These are phyloP conservation scores for Apistogramma diplotaenia DNA, from an alignment of 2,113 vertebrate species.

Conservation along the genomic window DNA sequence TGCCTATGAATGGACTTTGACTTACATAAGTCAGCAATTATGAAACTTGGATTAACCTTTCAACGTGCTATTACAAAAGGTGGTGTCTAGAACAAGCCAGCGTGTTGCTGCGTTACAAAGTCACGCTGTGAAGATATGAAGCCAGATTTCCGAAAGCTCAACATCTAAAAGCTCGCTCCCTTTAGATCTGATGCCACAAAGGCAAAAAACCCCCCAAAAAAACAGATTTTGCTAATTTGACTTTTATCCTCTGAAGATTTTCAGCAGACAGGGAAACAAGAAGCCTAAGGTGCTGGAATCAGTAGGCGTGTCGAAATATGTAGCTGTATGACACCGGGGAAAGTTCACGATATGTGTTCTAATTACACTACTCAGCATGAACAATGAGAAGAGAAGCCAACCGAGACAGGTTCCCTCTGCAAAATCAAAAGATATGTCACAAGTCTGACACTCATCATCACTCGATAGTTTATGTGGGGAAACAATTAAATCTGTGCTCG, in stretches of 20 bases:
- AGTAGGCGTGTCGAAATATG: slow-evolving; percentile 9
- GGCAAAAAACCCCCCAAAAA: neutral
- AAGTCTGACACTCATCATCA: slow-evolving; percentile 21
- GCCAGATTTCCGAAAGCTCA: neutral
- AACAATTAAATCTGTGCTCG: slow-evolving; percentile 6
- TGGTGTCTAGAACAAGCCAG: neutral
- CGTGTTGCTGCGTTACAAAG: neutral
- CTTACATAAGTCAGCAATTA: neutral
- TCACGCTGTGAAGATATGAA: neutral
- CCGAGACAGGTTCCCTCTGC: neutral
- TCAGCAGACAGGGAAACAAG: neutral
- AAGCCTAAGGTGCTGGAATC: slow-evolving; percentile 19
- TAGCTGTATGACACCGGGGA: neutral
- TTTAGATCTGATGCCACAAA: neutral
- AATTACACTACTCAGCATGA: slow-evolving; percentile 39
- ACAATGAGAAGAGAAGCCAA: slow-evolving; percentile 18
- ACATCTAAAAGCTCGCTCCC: neutral
- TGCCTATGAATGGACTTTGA: neutral
- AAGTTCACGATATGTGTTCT: slow-evolving; percentile 34
- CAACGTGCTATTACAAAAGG: neutral
- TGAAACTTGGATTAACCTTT: slow-evolving; percentile 31
- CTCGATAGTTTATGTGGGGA: slow-evolving; percentile 8
- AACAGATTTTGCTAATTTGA: slow-evolving; percentile 4
- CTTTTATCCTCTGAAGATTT: slow-evolving; percentile 14
- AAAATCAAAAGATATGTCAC: neutral